Base-by-base conservation (phyloP, 1,140 invertebrate species). In the Zaprionus gabonicus region DNA sequence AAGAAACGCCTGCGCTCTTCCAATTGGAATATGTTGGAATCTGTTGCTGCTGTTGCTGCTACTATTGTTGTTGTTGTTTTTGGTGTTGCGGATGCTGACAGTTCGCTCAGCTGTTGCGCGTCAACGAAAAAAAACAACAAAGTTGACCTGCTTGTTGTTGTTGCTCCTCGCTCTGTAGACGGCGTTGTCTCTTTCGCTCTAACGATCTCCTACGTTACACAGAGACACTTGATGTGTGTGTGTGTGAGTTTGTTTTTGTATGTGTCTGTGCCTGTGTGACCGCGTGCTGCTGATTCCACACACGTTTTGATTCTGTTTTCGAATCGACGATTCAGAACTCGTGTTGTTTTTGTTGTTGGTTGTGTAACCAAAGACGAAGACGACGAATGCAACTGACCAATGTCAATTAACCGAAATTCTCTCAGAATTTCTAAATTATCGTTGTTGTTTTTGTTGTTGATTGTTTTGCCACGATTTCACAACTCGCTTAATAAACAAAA, bases 401-500 rank as follows among this genome's bases (percentile, higher is more conserved):
- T 69, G 73, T 59, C 41, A 75, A 71, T 75, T 74, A 70, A 49
- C 13, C 57, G 25, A 57, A 62, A 31, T 41, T 66, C 23, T 58
- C 59, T 17, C 44, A 23, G 68, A 57, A 31, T 71, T 64, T 41
- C 46, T 46, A 9, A 60, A 41, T 6, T 51, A 27, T 10, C n/a
- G 20, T 17, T 51, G 38, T 49, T 23, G 28, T 38, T 51, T 1
- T 31, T 57, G 27, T 46, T 46, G 59, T 20, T 46, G 28, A 71
- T 71, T 71, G 60, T 55, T 59, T 76, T 59, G 68, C 73, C 73
- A 71, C 73, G 73, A 76, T 71, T 76, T 76, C 68, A 76, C 73
- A 76, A 71, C 12, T 71, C 58, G 73, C 73, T 76, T 76, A 65
- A 71, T 76, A 76, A 71, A 76, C 68, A 76, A 76, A 76, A 71